Evolutionary conservation across 2,797 vertebrate species (phyloP), one percentile per base, ranked within the genome.

Genomic region (Nyctalus aviator): DNA sequence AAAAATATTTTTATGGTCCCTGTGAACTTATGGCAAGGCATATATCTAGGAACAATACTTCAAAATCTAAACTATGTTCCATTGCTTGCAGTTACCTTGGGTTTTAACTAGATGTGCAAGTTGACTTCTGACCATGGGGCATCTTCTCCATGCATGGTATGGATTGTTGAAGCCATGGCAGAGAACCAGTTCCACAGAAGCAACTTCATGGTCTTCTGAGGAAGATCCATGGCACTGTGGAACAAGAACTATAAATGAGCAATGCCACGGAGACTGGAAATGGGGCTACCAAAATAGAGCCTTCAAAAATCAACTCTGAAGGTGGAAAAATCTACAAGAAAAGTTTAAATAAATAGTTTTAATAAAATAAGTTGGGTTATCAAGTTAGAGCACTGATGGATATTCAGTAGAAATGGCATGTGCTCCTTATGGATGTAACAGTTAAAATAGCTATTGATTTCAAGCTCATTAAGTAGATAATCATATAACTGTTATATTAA

Each of bases 121-220:
- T 94, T 97, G 96, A 88, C 91, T 88, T 96, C 91, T 96, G 95
- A 92, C 95, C 96, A 93, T 96, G 97, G 97, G 88, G 92, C 88
- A 85, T 96, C 95, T 95, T 97, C 89, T 96, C 94, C 95, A 94
- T 75, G 78, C 89, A 96, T 95, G 95, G 93, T 92, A 96, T 97
- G 95, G 96, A 94, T 92, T 97, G 95, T 23, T 93, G 94, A 95
- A 94, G 94, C 96, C 96, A 96, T 96, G 96, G 96, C 95, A 96
- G 94, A 96, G n/a, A 97, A 81, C 85, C 95, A 97, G 75, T 90
- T 88, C 95, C 95, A 95, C 96, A 97, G 97, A 96, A 97, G 95
- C 93, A 97, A 97, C 93, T 92, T 93, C 94, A 90, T 81, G 96
- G 46, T 97, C 95, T 95, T 96, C 96, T 97, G 96, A 93, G 95